Evolutionary conservation across 1,140 invertebrate species (phyloP).

Genomic region (Drosophila tsacasi): DNA sequence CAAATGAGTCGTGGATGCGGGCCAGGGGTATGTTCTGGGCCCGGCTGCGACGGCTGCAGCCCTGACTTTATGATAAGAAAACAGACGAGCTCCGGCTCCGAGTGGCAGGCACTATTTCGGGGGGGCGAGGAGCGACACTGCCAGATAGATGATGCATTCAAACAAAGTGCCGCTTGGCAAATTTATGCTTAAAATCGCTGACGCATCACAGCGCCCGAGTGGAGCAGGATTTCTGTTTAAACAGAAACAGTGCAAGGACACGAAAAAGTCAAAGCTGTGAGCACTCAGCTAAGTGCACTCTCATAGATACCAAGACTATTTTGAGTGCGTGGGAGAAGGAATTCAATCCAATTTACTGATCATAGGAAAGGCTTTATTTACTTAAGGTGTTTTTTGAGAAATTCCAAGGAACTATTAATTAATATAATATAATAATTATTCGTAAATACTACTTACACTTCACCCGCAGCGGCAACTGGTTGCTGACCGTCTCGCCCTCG

Average conservation of each 20-base stretch:
- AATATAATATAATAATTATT: not conserved
- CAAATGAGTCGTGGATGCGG: conserved; percentile 53
- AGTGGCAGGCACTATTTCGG: conserved; percentile 8
- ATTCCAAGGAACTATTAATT: too few relatives aligned
- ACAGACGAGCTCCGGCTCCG: conserved; percentile 26
- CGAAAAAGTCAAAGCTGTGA: conserved; percentile 2
- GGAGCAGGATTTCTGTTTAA: conserved; percentile 28
- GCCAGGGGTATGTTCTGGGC: conserved; percentile 12
- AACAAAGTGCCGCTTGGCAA: conserved; percentile 62
- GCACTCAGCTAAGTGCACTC: conserved; percentile 3
- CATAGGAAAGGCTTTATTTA: not conserved
- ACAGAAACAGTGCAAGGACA: conserved; percentile 4
- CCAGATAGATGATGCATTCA: conserved; percentile 71
- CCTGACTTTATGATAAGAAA: conserved; percentile 70
- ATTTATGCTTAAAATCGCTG: conserved; percentile 64
- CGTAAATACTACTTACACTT: conserved; percentile 90
- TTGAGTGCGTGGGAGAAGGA: not conserved
- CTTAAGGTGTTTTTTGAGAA: not conserved
- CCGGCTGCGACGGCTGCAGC: conserved; percentile 55
- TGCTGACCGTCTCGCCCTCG: conserved; percentile 92
- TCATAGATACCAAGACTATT: not conserved
- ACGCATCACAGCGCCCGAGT: conserved; percentile 36
- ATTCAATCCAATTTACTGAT: not conserved
- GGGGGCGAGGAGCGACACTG: conserved; percentile 11
- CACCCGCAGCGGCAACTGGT: conserved; percentile 91